These are phyloP conservation scores for Polypedilum vanderplanki DNA, from an alignment of 1,140 invertebrate species.

Conservation along the genomic window DNA sequence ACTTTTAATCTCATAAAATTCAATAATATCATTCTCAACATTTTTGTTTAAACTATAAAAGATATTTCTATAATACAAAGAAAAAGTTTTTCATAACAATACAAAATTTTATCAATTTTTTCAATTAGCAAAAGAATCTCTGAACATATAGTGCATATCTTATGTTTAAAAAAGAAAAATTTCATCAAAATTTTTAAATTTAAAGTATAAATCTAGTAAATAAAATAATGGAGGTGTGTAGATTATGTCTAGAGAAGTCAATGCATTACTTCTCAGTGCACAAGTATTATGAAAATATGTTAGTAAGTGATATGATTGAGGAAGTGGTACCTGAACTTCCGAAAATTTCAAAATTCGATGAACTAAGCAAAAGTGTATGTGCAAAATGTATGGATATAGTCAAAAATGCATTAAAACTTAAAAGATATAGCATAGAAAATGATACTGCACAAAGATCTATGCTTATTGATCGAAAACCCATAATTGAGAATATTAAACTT, in stretches of 20 bases:
- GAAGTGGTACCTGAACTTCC: not conserved
- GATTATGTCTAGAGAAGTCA: not conserved
- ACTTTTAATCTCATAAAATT: too few species aligned
- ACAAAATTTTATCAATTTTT: too few species aligned
- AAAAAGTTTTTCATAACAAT: too few species aligned
- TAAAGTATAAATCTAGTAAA: too few species aligned
- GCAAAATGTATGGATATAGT: not conserved
- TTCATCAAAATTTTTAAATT: too few species aligned
- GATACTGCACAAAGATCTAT: not conserved
- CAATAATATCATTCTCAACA: too few species aligned
- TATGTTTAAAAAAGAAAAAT: too few species aligned
- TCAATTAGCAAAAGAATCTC: too few species aligned
- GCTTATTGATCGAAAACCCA: not conserved
- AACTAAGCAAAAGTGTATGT: not conserved
- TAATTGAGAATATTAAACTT: not conserved
- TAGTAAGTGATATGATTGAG: not conserved
- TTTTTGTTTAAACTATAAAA: too few species aligned
- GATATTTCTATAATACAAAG: too few species aligned
- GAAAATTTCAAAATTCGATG: not conserved
- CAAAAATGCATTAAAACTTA: not conserved
- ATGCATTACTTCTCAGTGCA: not conserved
- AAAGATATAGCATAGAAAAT: not conserved
- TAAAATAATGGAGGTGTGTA: not conserved
- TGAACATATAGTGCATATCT: too few species aligned
- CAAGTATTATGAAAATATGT: not conserved